Conservation (phyloP, 2,888 invertebrate genomes). For the Phalera bucephala region DNA sequence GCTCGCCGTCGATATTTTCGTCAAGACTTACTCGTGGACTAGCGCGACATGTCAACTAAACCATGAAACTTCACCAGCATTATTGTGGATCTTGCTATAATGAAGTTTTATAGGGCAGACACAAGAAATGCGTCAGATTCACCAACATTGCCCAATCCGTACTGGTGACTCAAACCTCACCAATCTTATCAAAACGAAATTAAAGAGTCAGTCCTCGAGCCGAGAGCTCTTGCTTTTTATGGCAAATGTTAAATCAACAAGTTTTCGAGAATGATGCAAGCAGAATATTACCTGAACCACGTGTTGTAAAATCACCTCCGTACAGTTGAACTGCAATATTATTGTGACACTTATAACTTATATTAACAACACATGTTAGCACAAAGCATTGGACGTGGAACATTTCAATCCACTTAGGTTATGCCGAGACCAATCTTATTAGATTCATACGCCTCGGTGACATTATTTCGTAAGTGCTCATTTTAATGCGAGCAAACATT, state of each 20-base stretch:
- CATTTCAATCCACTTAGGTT: constrained; percentile 32
- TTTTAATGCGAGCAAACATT: constrained; percentile 62
- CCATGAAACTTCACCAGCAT: constrained; percentile 45
- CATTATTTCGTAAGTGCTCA: constrained; percentile 55
- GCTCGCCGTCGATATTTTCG: constrained; percentile 69
- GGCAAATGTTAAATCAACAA: constrained; percentile 72
- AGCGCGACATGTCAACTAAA: constrained; percentile 58
- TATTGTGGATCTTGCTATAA: constrained; percentile 21
- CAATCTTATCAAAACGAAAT: constrained; percentile 56
- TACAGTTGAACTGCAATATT: constrained; percentile 37
- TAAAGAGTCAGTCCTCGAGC: constrained; percentile 43
- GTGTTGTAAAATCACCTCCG: constrained; percentile 38
- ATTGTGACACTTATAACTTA: constrained; percentile 9
- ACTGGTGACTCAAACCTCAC: constrained; percentile 46
- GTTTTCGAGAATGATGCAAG: constrained; percentile 63
- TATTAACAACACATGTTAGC: constrained; percentile 19
- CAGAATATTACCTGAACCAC: constrained; percentile 37
- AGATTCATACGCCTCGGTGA: constrained; percentile 41
- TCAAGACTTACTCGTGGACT: constrained; percentile 50
- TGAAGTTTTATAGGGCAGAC: constrained; percentile 31
- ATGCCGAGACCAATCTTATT: constrained; percentile 49
- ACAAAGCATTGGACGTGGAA: constrained; percentile 20
- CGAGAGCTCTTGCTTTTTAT: constrained; percentile 53
- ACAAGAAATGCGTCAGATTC: constrained; percentile 12
- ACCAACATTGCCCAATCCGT: constrained; percentile 40